Conservation (phyloP, 2,797 vertebrate species). For the Kryptolebias ocellatus region DNA sequence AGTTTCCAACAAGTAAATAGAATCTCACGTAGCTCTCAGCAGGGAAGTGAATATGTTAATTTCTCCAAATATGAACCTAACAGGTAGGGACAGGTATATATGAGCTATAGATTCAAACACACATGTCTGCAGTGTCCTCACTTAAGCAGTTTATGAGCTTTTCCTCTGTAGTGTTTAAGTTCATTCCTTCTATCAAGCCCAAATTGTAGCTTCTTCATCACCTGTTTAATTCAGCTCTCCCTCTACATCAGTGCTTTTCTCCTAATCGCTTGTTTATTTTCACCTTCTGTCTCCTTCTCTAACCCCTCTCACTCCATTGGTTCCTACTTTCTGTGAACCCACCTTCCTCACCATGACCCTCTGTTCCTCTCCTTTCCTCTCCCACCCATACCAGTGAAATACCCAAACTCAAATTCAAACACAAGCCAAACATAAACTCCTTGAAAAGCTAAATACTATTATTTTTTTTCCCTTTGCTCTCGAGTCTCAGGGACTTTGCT, state of each 20-base stretch:
- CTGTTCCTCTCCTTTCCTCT: constrained; percentile 26
- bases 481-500: constrained; percentile 38
- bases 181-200: too few relatives aligned
- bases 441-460: constrained; percentile 38
- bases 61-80: neutral
- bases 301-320: neutral
- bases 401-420: constrained; percentile 37
- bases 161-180: too few relatives aligned
- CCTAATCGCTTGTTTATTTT: constrained; percentile 12
- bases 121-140: neutral
- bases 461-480: constrained; percentile 10
- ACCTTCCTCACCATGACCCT: constrained; percentile 4
- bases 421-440: constrained; percentile 49
- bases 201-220: too few relatives aligned
- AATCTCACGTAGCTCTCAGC: neutral
- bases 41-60: neutral
- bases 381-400: constrained; percentile 31
- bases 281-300: constrained; percentile 13
- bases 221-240: neutral
- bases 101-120: neutral
- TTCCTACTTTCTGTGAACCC: constrained; percentile 1
- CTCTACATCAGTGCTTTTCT: constrained; percentile 5
- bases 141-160: neutral
- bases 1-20: too few relatives aligned
- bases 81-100: neutral